Conservation (phyloP, 2,797 vertebrate genomes). For the Meriones psammophilus region DNA sequence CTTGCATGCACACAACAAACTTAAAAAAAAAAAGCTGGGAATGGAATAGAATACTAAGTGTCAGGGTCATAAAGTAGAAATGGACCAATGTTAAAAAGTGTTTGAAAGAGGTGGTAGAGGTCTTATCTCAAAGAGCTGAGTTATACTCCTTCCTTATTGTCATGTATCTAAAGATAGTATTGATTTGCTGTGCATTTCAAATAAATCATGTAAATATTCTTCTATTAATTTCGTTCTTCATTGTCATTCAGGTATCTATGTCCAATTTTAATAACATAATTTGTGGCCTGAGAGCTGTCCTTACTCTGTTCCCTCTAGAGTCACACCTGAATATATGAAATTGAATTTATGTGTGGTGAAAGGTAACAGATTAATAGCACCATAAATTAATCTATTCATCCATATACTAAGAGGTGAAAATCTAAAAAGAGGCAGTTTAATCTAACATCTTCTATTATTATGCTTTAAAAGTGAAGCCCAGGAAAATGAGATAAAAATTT, state of each 20-base stretch:
- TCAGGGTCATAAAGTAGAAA: not conserved
- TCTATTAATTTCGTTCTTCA: slow-evolving; percentile 60
- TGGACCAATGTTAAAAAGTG: not conserved
- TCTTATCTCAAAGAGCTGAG: not conserved
- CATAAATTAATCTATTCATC: slow-evolving; percentile 80
- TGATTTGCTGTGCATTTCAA: slow-evolving; percentile 5
- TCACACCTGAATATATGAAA: slow-evolving; percentile 66
- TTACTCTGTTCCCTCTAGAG: slow-evolving; percentile 45
- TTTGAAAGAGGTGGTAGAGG: not conserved
- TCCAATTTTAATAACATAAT: slow-evolving; percentile 60
- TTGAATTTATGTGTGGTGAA: slow-evolving; percentile 77
- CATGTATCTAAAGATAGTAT: not conserved
- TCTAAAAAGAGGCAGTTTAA: slow-evolving; percentile 69
- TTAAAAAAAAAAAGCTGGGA: not conserved
- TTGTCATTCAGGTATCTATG: slow-evolving; percentile 49
- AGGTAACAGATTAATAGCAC: slow-evolving; percentile 75
- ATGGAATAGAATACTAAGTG: not conserved
- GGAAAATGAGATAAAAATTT: slow-evolving; percentile 79
- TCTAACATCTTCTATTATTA: slow-evolving; percentile 75
- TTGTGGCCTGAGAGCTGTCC: slow-evolving; percentile 53
- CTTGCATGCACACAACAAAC: not conserved
- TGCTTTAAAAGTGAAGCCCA: slow-evolving; percentile 59
- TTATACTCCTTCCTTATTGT: not conserved
- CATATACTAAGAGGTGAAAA: slow-evolving; percentile 72
- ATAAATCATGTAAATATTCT: slow-evolving; percentile 40